A percentile compares a stretch with the other conserved stretches of the same genome.
These are phyloP conservation scores for Anarhynchus alexandrinus DNA, from an alignment of 2,113 vertebrate species.

Conservation along the genomic window DNA sequence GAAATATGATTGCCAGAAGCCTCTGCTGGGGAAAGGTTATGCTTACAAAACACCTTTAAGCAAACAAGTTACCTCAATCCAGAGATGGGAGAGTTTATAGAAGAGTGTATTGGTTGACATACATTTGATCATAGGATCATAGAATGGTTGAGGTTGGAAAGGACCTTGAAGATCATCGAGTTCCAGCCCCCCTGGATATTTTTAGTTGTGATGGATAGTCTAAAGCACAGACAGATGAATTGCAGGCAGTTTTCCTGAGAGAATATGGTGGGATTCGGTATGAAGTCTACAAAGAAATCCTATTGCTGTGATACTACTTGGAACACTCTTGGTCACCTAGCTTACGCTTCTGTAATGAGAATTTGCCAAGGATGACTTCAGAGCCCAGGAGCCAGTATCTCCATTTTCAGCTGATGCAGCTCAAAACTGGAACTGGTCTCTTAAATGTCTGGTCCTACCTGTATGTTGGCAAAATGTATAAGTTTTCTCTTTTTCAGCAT, in stretches of 20 bases:
- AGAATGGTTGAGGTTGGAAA: too few relatives aligned
- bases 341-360: background rate
- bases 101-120: background rate
- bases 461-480: fast-evolving
- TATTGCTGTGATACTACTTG: background rate
- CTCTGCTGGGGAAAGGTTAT: background rate
- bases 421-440: background rate
- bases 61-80: background rate
- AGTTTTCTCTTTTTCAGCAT: background rate
- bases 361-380: background rate
- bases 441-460: background rate
- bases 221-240: background rate
- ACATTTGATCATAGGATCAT: background rate
- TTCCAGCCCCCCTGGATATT: too few relatives aligned
- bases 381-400: background rate
- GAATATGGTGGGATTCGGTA: background rate
- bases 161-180: too few relatives aligned
- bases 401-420: background rate
- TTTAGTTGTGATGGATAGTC: background rate
- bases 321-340: background rate
- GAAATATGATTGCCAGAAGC: background rate
- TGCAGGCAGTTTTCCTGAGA: background rate
- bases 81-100: background rate
- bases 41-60: background rate
- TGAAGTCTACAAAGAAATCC: background rate